Percentiles rank a stretch among this genome's conserved stretches.
These are phyloP conservation scores for Rhabdornis inornatus DNA, from an alignment of 2,113 vertebrate species.

Conservation along the genomic window DNA sequence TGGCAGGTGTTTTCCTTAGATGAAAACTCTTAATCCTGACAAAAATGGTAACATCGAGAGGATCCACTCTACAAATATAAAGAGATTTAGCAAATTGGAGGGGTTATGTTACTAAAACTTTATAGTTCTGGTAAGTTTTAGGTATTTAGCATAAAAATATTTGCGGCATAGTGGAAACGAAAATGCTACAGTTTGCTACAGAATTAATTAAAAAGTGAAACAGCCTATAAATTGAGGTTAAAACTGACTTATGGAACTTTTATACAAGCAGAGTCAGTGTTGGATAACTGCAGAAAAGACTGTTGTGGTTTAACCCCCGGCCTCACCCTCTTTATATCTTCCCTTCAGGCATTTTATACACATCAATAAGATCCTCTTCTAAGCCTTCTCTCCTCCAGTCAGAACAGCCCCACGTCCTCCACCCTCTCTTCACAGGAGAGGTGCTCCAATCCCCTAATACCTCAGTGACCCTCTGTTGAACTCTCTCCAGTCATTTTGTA, in stretches of 20 bases:
- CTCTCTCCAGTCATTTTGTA: neutral
- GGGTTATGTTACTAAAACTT: neutral
- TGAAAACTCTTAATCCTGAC: neutral
- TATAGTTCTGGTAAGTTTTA: neutral
- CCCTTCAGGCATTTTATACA: neutral
- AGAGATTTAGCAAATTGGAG: neutral
- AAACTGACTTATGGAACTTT: neutral
- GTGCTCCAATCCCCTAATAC: neutral
- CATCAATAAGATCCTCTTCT: neutral
- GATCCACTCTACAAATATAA: neutral
- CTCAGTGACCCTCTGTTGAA: rapidly evolving
- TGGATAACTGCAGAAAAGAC: neutral
- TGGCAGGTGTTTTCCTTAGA: neutral
- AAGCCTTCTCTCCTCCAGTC: neutral
- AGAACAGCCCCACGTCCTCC: neutral
- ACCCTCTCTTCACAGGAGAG: neutral
- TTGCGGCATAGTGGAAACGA: neutral
- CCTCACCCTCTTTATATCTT: neutral
- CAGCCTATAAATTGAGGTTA: neutral
- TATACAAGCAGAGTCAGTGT: neutral
- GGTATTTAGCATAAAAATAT: neutral
- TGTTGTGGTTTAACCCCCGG: neutral
- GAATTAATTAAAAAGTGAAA: neutral
- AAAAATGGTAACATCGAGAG: neutral
- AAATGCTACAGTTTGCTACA: neutral